These are phyloP conservation scores for Copidosoma floridanum DNA, from an alignment of 1,140 invertebrate species.

Conservation along the genomic window DNA sequence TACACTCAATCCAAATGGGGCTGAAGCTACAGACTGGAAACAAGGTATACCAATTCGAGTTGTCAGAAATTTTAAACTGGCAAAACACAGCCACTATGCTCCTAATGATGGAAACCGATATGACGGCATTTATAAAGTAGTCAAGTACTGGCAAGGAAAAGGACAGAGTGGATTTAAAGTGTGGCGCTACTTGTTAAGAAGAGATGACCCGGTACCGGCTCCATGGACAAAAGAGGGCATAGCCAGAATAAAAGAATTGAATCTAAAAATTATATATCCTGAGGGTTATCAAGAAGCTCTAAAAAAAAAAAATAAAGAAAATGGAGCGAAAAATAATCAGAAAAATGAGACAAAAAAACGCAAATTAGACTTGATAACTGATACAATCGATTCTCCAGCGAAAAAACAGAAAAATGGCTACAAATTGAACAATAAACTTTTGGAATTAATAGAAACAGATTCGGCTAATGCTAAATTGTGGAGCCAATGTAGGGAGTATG, in stretches of 20 bases:
- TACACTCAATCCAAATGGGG: slow-evolving; percentile 64
- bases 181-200: slow-evolving; percentile 75
- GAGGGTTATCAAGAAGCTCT: slow-evolving; percentile 63
- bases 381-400: too few relatives aligned
- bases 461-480: slow-evolving; percentile 67
- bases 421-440: slow-evolving; percentile 54
- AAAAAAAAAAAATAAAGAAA: slow-evolving; percentile 35
- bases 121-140: slow-evolving; percentile 77
- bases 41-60: slow-evolving; percentile 74
- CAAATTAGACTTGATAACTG: slow-evolving; percentile 54
- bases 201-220: slow-evolving; percentile 77
- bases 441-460: slow-evolving; percentile 62
- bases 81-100: slow-evolving; percentile 75
- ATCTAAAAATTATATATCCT: slow-evolving; percentile 58
- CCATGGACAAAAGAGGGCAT: slow-evolving; percentile 80
- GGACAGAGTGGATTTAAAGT: slow-evolving; percentile 77
- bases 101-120: slow-evolving; percentile 72
- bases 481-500: slow-evolving; percentile 58
- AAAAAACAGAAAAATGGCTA: slow-evolving; percentile 52
- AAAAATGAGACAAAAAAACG: slow-evolving; percentile 51
- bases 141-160: slow-evolving; percentile 79
- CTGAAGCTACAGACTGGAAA: slow-evolving; percentile 70
- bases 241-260: slow-evolving; percentile 46
- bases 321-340: slow-evolving; percentile 8
- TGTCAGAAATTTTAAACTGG: slow-evolving; percentile 68